These are phyloP conservation scores for Perithous albicinctus DNA, from an alignment of 2,888 invertebrate genomes.

Conservation along the genomic window DNA sequence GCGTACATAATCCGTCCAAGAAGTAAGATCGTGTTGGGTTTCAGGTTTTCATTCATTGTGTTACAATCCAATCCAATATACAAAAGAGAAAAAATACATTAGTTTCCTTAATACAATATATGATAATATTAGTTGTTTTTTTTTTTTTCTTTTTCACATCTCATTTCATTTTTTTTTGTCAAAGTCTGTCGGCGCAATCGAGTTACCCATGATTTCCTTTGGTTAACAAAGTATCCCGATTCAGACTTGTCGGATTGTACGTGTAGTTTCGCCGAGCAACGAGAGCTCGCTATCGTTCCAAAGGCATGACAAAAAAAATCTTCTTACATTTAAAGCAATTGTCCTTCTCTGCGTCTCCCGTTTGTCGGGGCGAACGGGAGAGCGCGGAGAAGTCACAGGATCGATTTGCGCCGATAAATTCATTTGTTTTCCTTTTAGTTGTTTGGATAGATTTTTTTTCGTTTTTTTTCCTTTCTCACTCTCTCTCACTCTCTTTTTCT, in stretches of 20 bases:
- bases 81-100: conserved; percentile 85
- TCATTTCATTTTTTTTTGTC: conserved; percentile 70
- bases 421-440: conserved; percentile 70
- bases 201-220: conserved; percentile 70
- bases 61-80: conserved; percentile 85
- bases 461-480: conserved; percentile 24
- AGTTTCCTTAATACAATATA: conserved; percentile 76
- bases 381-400: conserved; percentile 71
- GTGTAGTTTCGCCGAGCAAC: not conserved
- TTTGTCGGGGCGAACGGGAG: conserved; percentile 12
- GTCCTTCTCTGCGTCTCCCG: not conserved
- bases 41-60: conserved; percentile 85
- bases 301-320: conserved; percentile 8
- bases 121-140: conserved; percentile 62
- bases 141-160: conserved; percentile 39
- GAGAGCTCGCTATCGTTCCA: not conserved
- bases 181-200: conserved; percentile 74
- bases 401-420: conserved; percentile 74
- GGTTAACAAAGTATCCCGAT: conserved; percentile 18
- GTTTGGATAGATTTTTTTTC: conserved; percentile 27
- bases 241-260: conserved; percentile 1
- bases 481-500: too few species aligned
- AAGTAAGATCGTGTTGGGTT: conserved; percentile 84
- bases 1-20: conserved; percentile 84
- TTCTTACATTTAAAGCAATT: not conserved